Percentiles rank a stretch among this genome's conserved stretches.
Conservation (phyloP, 2,888 invertebrate genomes). For the Rugalucina vietnamica region DNA sequence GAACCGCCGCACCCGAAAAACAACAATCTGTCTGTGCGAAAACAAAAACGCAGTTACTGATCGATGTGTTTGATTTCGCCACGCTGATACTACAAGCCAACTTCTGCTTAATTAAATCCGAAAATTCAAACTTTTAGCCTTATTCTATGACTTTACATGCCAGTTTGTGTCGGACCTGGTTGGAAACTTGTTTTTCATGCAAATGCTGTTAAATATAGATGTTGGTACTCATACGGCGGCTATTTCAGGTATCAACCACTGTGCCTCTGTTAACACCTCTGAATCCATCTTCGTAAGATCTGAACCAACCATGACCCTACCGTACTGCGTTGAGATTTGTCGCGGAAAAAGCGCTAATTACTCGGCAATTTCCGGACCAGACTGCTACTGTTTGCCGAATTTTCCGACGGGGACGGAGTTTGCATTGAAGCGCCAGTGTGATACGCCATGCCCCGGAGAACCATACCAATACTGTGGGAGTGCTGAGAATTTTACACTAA, state of each 20-base stretch:
- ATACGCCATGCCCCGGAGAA: conserved; percentile 39
- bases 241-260: neutral
- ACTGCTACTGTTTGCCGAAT: conserved; percentile 36
- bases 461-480: conserved; percentile 49
- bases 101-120: no score
- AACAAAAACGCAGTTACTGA: no score
- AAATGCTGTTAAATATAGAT: no score
- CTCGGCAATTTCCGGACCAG: conserved; percentile 17
- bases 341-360: conserved; percentile 37
- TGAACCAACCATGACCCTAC: conserved; percentile 30
- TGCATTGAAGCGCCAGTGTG: conserved; percentile 19
- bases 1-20: no score
- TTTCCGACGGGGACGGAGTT: neutral
- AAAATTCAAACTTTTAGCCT: no score
- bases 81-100: no score
- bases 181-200: no score
- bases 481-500: neutral
- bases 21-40: no score
- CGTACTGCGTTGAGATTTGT: conserved; percentile 50
- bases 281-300: neutral
- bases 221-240: no score
- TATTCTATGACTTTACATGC: no score
- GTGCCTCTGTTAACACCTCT: neutral
- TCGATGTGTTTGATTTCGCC: no score
- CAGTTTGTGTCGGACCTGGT: no score